phyloP scores from a whole-genome alignment of 2,113 vertebrate species.

The Epinephelus lanceolatus region DNA sequence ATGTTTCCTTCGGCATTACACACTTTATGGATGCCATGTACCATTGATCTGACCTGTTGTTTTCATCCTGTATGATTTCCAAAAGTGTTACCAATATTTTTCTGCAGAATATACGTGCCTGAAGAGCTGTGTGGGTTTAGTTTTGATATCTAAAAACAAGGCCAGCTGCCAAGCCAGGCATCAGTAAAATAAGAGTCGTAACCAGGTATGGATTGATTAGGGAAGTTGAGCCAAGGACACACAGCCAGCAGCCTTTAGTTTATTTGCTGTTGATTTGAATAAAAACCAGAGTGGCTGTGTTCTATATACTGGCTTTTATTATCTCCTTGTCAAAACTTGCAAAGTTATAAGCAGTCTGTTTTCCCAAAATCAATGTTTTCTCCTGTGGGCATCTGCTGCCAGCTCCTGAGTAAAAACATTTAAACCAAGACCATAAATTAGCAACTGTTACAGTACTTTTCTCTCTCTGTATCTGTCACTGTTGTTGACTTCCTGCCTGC shows the following conservation, averaged over 20 bases:
- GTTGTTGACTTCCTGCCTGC: not conserved
- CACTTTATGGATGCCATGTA: slow-evolving; percentile 12
- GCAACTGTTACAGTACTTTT: not conserved
- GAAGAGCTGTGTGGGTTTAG: slow-evolving; percentile 3
- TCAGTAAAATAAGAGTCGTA: slow-evolving; percentile 5
- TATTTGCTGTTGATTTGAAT: not conserved
- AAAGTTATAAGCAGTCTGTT: not conserved
- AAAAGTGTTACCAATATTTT: slow-evolving; percentile 9
- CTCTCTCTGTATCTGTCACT: not conserved
- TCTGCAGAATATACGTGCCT: not conserved
- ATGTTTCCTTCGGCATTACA: slow-evolving; percentile 9
- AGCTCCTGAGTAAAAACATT: not conserved
- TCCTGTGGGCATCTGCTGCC: not conserved
- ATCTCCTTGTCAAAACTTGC: not conserved
- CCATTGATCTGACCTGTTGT: slow-evolving; percentile 40
- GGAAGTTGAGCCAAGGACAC: not conserved
- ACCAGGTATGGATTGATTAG: slow-evolving; percentile 2
- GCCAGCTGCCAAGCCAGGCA: not conserved
- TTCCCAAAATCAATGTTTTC: not conserved
- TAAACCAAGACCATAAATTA: not conserved
- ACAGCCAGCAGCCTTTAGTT: not conserved
- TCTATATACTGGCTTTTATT: not conserved
- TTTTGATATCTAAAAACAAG: slow-evolving; percentile 21
- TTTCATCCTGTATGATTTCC: slow-evolving; percentile 12
- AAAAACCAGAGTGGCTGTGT: not conserved